Percentiles rank a stretch among this genome's conserved stretches.
Conservation (phyloP, 2,888 invertebrate species). For the Drosophila koepferae region DNA sequence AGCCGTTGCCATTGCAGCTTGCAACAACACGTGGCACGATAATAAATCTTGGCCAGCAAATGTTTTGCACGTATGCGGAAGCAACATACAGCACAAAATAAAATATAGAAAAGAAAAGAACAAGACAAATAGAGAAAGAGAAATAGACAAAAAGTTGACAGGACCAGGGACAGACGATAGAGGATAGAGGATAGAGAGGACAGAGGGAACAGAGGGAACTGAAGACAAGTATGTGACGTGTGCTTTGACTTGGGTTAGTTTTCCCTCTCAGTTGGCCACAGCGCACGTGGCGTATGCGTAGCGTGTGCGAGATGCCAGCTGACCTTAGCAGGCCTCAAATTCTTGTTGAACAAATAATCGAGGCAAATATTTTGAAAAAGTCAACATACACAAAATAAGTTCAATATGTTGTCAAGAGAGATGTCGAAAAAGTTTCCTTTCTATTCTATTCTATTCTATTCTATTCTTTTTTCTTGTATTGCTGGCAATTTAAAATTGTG, state of each 20-base stretch:
- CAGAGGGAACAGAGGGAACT: conserved; percentile 9
- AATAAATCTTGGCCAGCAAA: conserved; percentile 68
- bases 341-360: conserved; percentile 24
- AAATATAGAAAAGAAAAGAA: conserved; percentile 8
- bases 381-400: conserved; percentile 37
- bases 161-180: conserved; percentile 12
- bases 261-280: conserved; percentile 29
- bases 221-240: conserved; percentile 15
- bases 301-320: conserved; percentile 40
- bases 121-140: background rate
- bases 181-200: background rate
- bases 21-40: conserved; percentile 61
- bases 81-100: conserved; percentile 22
- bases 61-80: conserved; percentile 64
- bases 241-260: conserved; percentile 44
- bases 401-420: conserved; percentile 40
- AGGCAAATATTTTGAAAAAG: conserved; percentile 42
- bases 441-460: background rate
- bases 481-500: conserved; percentile 30
- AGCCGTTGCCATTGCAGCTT: conserved; percentile 24
- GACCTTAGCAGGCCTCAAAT: conserved; percentile 50
- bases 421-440: background rate
- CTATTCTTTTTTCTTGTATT: background rate
- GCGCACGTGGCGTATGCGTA: conserved; percentile 53
- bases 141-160: conserved; percentile 40